Evolutionary conservation across 2,113 vertebrate species (phyloP).

Genomic region (Uria lomvia): DNA sequence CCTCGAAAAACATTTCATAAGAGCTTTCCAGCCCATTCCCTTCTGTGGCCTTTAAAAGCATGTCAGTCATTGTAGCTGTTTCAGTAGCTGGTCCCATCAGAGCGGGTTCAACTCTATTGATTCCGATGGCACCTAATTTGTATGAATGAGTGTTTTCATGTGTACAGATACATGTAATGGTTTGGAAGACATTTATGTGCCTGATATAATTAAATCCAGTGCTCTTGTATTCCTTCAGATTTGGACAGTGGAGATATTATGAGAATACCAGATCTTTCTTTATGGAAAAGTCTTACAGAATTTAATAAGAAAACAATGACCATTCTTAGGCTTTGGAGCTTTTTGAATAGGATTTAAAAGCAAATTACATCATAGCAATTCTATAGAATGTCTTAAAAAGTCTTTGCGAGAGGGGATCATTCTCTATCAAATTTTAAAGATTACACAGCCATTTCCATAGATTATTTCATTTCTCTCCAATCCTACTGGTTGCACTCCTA

Average conservation of each 20-base stretch:
- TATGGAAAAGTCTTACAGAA: slow-evolving; percentile 37
- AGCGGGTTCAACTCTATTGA: background rate
- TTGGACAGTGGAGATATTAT: background rate
- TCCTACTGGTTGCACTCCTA: slow-evolving; percentile 38
- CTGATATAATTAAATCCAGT: slow-evolving; percentile 48
- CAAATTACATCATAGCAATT: slow-evolving; percentile 25
- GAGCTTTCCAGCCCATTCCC: background rate
- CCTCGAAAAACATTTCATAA: background rate
- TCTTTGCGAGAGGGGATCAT: background rate
- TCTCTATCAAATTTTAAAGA: slow-evolving; percentile 39
- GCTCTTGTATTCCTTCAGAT: slow-evolving; percentile 1
- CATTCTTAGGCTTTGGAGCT: slow-evolving; percentile 46
- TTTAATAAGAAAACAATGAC: slow-evolving; percentile 58
- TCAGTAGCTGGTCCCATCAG: background rate
- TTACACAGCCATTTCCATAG: slow-evolving; percentile 39
- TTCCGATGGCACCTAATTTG: slow-evolving; percentile 15
- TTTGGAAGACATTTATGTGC: slow-evolving; percentile 18
- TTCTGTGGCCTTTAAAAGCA: background rate
- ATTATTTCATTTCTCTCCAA: slow-evolving; percentile 52
- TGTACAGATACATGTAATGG: background rate
- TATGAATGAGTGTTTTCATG: slow-evolving; percentile 2
- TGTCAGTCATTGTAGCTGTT: background rate
- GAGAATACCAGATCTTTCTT: slow-evolving; percentile 37
- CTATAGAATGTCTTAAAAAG: slow-evolving; percentile 42
- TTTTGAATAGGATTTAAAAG: slow-evolving; percentile 37